Evolutionary conservation across 53 echinoderm and acorn worm species (phyloP), one percentile per base, ranked within the genome.

Genomic region (Actinopyga echinites): DNA sequence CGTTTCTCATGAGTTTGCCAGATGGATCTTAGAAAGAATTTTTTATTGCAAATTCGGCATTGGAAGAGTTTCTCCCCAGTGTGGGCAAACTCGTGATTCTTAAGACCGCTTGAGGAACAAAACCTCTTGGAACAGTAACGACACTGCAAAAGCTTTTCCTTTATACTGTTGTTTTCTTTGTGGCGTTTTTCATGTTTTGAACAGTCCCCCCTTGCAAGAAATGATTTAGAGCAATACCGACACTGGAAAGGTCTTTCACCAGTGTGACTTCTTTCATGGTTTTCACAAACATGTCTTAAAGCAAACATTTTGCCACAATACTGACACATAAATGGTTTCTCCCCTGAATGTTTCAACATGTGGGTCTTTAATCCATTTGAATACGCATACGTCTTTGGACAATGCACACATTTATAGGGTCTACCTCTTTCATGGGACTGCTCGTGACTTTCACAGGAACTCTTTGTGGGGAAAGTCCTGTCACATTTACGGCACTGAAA

Each of bases 231-330:
- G 52, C 90, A 90, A 8, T 80, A 37, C 68, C 83, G 57, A 75
- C 90, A 90, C 31, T 74, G 36, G 36, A 63, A 90, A 1, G 90
- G 90, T 56, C 45, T 83, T 35, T 69, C 75, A 12, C 83, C 83
- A 11, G 85, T 83, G 78, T 90, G 90, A 20, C 35, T 78, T 15
- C 87, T 65, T 69, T 81, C 75, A 42, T 90, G 90, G 21, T 45
- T 52, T 17, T 57, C 77, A 28, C 74, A 35, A 32, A 64, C 78
- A 25, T 86, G 49, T 26, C 58, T 83, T 3, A 34, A 55, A 2
- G 38, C 30, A 68, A 83, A 90, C 21, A 69, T 79, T 45, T 87
- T 90, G 9, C 83, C 59, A 65, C 90, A 90, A 10, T 65, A 49
- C 21, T 56, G 34, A 42, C 90, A 90, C 28, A 68, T 2, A 60